Base-by-base conservation (phyloP, 2,113 vertebrate species). In the Ctenomys sociabilis region DNA sequence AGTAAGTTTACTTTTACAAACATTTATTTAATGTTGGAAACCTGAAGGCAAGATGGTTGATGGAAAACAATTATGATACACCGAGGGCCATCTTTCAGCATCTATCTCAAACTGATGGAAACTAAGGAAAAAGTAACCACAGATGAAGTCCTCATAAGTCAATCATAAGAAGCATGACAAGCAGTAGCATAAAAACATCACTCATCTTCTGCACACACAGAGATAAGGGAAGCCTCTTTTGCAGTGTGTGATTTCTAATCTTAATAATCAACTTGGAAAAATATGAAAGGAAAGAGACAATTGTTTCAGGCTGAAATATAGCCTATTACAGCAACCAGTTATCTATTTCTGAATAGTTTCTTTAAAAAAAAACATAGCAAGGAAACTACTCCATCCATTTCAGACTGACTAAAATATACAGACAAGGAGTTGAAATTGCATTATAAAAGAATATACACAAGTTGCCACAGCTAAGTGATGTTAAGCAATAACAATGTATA, bases 11-110 rank as follows among this genome's bases (percentile, higher is more conserved):
- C 95, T 95, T 97, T 96, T 72, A 94, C 96, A 97, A 96, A 88
- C 14, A 88, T 97, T 97, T 81, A 94, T 97, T 97, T 96, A 97
- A 96, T 95, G 96, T 96, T 43, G 59, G 68, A 95, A 96, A 97
- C 83, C 16, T 95, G 90, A 77, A 97, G 64, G 72, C 32, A 82
- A 83, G 96, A 93, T 80, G 26, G 24, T 7, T 92, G 83, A 93
- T 1, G 78, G 95, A 40, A 59, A 54, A 92, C 32, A 96, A 97
- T 73, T 73, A 91, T 22, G 19, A 70, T 92, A 96, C 95, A 90
- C 87, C 91, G 92, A 26, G 19, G 54, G 91, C 88, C 88, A 85
- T 93, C 49, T 84, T 97, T 95, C 94, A 92, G 91, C 68, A 89
- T 94, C 64, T 94, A 52, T 93, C 88, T 94, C 57, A 75, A 66